A percentile compares a stretch with the other conserved stretches of the same genome.
These are phyloP conservation scores for Chaetophractus vellerosus DNA, from an alignment of 2,797 vertebrate genomes.

Conservation along the genomic window DNA sequence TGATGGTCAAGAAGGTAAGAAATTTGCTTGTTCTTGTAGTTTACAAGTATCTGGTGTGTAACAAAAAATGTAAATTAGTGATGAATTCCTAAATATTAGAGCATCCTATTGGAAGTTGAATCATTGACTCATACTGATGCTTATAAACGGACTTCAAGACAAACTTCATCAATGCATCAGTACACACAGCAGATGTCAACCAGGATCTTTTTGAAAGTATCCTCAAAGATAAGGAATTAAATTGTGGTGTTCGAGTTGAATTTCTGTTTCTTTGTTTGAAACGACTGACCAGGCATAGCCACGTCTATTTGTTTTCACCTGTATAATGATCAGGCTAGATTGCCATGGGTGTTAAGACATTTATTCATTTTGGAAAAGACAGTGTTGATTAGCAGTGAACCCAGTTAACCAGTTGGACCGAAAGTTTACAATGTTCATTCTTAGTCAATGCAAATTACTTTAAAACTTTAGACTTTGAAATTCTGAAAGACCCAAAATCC, in stretches of 20 bases:
- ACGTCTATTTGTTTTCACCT: not conserved
- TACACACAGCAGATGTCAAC: constrained; percentile 15
- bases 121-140: not conserved
- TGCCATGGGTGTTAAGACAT: not conserved
- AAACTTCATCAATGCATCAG: not conserved
- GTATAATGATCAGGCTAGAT: not conserved
- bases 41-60: not conserved
- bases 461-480: constrained; percentile 44
- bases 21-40: constrained; percentile 28
- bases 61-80: not conserved
- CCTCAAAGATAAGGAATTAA: not conserved
- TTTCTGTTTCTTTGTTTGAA: constrained; percentile 10
- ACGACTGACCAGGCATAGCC: not conserved
- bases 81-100: constrained; percentile 38
- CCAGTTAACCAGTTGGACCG: not conserved
- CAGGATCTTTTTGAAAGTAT: not conserved
- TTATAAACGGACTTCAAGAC: constrained; percentile 36
- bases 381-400: not conserved
- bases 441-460: constrained; percentile 44
- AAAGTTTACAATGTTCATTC: not conserved
- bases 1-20: constrained; percentile 21
- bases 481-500: constrained; percentile 61
- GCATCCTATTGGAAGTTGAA: not conserved
- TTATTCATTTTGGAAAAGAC: constrained; percentile 13
- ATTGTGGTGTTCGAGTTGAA: not conserved